phyloP scores from a whole-genome alignment of 2,888 invertebrate species.

The Eubasilissa splendida region DNA sequence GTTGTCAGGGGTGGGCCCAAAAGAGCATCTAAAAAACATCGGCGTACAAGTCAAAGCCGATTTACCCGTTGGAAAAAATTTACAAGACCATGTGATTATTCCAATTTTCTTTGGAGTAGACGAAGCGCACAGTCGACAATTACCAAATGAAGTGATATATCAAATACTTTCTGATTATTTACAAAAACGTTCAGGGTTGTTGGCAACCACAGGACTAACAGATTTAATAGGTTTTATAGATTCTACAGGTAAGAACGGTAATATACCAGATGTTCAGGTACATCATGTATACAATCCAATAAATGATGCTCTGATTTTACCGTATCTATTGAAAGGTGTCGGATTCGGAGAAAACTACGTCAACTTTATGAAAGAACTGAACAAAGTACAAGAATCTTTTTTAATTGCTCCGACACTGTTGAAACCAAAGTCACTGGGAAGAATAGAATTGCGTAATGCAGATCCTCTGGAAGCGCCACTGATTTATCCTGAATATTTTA shows the following conservation, averaged over 20 bases:
- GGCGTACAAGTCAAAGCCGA: conserved; percentile 83
- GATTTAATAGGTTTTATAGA: conserved; percentile 71
- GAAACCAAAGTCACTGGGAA: conserved; percentile 86
- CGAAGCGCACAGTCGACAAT: conserved; percentile 48
- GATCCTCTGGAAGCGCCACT: conserved; percentile 91
- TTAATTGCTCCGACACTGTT: conserved; percentile 85
- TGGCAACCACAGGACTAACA: conserved; percentile 66
- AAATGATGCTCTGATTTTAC: conserved; percentile 61
- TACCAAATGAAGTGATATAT: conserved; percentile 60
- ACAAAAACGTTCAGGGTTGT: conserved; percentile 68
- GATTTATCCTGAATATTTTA: conserved; percentile 94
- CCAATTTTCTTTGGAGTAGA: conserved; percentile 64
- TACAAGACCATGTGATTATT: conserved; percentile 87
- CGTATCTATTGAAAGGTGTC: conserved; percentile 60
- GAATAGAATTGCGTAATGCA: conserved; percentile 81
- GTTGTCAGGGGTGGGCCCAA: conserved; percentile 91
- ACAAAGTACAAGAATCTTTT: conserved; percentile 63
- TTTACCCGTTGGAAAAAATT: conserved; percentile 85
- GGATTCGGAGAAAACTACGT: conserved; percentile 63
- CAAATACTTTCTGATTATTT: conserved; percentile 67
- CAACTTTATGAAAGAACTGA: conserved; percentile 61
- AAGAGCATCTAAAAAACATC: conserved; percentile 81
- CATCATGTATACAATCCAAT: conserved; percentile 64
- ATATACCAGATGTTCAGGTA: conserved; percentile 72
- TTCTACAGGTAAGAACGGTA: conserved; percentile 64